Percentiles rank a stretch among this genome's conserved stretches.
Conservation (phyloP, 37 sponge, comb jelly and placozoan genomes). For the Halisarca cf. caerulea region DNA sequence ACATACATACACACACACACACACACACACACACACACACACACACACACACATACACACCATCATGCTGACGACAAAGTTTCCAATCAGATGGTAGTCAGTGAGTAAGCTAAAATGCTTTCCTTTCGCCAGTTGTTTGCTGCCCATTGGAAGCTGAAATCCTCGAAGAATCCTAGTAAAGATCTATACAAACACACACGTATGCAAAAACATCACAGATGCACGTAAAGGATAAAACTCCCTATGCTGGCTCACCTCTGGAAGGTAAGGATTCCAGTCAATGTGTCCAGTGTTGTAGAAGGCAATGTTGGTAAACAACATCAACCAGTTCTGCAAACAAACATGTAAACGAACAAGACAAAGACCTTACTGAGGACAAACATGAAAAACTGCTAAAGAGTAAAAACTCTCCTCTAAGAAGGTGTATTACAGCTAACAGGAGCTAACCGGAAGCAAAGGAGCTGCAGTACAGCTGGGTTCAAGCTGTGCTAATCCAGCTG, state of each 20-base stretch:
- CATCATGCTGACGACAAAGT: slow-evolving; percentile 61
- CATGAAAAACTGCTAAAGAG: no score
- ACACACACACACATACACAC: slow-evolving; percentile 31
- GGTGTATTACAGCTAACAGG: no score
- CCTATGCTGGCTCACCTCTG: slow-evolving; percentile 72
- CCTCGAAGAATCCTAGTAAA: slow-evolving; percentile 70
- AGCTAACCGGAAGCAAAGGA: no score
- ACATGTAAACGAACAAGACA: neutral
- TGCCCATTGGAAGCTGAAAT: slow-evolving; percentile 78
- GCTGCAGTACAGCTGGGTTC: no score
- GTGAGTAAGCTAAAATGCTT: neutral
- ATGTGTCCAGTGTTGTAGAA: slow-evolving; percentile 67
- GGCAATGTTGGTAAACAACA: slow-evolving; percentile 78
- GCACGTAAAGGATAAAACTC: no score
- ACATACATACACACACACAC: neutral
- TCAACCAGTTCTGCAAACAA: slow-evolving; percentile 47
- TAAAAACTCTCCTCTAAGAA: no score
- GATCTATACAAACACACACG: slow-evolving; percentile 40
- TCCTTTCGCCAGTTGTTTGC: neutral
- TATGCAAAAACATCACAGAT: no score
- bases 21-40: neutral
- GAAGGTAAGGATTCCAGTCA: slow-evolving; percentile 92
- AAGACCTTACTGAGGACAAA: no score
- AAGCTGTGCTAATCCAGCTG: no score
- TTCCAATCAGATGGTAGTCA: neutral